Base-by-base conservation (phyloP, 2,797 vertebrate species). In the Bufotes viridis region DNA sequence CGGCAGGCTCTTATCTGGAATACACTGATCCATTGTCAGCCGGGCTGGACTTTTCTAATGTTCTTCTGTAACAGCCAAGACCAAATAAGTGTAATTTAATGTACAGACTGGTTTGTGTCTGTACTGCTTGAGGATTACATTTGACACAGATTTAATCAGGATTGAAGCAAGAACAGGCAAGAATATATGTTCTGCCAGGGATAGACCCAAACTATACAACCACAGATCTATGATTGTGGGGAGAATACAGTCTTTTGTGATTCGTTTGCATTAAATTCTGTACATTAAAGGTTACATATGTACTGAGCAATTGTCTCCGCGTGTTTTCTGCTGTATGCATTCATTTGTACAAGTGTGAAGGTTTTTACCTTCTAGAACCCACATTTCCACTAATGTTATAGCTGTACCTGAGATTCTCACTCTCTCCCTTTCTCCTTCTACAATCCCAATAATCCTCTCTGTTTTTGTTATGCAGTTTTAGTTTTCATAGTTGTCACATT, bases 31-130 rank as follows among this genome's bases (percentile, higher is more conserved):
- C 53, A 81, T 79, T 57, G 9, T 69, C 17, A n/a, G 3, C 20
- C 14, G 3, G 29, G 58, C 61, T 75, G 60, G 70, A 49, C 53
- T 65, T 22, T 70, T 58, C 57, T 22, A 18, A 72, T 61, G 11
- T 72, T 79, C 29, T 79, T 7, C 69, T 88, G 58, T 72, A 57
- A 29, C 29, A 51, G 29, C 51, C 53, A 84, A 13, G 10, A 84
- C 53, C 55, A 79, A 84, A 87, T 70, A 80, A 8, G 24, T 84
- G 72, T 84, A 20, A 88, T 84, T 88, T 78, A 67, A 67, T 87
- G 74, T 79, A 57, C 34, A 70, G 42, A 84, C 55, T 34, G 29
- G 74, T 58, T 51, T 24, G 51, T 84, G 81, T 84, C 57, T 60
- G 74, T 58, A 72, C 18, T 84, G 63, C n/a, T 80, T 70, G 29